phyloP scores from a whole-genome alignment of 2,113 vertebrate genomes.

The Charina bottae region DNA sequence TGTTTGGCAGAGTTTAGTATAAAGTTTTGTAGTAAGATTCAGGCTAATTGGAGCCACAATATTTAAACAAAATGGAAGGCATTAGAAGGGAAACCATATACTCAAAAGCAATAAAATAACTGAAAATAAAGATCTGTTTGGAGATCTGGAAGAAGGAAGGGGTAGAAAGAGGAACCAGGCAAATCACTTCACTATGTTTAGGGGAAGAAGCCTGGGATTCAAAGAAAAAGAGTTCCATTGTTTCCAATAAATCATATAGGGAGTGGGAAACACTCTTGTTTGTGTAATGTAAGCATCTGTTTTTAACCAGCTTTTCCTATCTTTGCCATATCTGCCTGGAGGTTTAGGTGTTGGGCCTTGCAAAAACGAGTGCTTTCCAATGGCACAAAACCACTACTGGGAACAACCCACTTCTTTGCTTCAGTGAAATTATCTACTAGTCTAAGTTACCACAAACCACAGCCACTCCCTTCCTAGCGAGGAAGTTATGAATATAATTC shows the following conservation, averaged over 20 bases:
- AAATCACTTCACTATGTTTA: not conserved
- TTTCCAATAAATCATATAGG: not conserved
- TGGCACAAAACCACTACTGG: not conserved
- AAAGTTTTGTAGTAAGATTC: not conserved
- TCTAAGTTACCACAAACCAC: not conserved
- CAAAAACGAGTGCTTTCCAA: not conserved
- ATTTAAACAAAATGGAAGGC: slow-evolving; percentile 1
- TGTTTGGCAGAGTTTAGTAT: not conserved
- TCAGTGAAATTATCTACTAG: not conserved
- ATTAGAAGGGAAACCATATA: not conserved
- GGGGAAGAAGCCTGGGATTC: not conserved
- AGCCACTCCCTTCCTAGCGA: not conserved
- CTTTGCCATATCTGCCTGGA: not conserved
- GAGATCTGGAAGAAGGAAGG: not conserved
- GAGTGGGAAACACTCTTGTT: not conserved
- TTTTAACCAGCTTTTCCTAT: not conserved
- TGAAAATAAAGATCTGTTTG: not conserved
- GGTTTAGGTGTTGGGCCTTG: not conserved
- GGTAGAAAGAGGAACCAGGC: not conserved
- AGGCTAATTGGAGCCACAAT: not conserved
- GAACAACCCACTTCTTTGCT: not conserved
- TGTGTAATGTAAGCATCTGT: not conserved
- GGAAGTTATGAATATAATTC: not conserved
- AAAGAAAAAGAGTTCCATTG: not conserved
- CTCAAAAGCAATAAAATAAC: not conserved